These are phyloP conservation scores for Callyntrura guangdongensis DNA, from an alignment of 2,888 invertebrate species.

Conservation along the genomic window DNA sequence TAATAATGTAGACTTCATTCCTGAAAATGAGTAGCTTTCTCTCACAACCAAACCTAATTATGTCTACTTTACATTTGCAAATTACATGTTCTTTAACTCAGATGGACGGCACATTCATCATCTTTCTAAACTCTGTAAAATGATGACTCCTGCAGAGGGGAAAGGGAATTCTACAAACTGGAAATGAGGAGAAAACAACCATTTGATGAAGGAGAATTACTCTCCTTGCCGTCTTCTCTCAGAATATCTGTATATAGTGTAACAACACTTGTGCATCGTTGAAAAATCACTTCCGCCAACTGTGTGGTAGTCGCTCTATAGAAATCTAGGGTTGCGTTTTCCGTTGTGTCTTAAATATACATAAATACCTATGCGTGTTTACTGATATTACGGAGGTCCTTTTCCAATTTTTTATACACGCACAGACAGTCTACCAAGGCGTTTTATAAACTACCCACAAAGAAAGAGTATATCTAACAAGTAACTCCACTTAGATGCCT, in stretches of 20 bases:
- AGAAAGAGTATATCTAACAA: not conserved
- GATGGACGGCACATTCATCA: constrained; percentile 84
- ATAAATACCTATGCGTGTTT: not conserved
- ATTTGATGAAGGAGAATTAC: constrained; percentile 61
- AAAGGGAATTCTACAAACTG: constrained; percentile 8
- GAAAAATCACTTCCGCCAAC: constrained; percentile 34
- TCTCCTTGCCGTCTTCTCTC: constrained; percentile 26
- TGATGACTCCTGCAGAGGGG: not conserved
- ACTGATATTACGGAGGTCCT: not conserved
- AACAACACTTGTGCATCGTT: constrained; percentile 58
- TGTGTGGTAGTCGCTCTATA: not conserved
- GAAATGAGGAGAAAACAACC: constrained; percentile 71
- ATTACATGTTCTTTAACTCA: constrained; percentile 91
- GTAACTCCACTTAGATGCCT: not conserved
- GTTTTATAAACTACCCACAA: constrained; percentile 11
- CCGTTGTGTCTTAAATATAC: not conserved
- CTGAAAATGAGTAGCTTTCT: constrained; percentile 15
- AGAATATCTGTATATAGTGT: not conserved
- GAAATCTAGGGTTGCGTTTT: not conserved
- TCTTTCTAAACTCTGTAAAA: constrained; percentile 68
- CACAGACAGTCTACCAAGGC: not conserved
- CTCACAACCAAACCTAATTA: constrained; percentile 83
- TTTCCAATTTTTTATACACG: no score
- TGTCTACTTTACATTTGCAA: constrained; percentile 87
- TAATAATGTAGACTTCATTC: constrained; percentile 46